phyloP scores from a whole-genome alignment of 1,140 invertebrate genomes.

The Drosophila persimilis region DNA sequence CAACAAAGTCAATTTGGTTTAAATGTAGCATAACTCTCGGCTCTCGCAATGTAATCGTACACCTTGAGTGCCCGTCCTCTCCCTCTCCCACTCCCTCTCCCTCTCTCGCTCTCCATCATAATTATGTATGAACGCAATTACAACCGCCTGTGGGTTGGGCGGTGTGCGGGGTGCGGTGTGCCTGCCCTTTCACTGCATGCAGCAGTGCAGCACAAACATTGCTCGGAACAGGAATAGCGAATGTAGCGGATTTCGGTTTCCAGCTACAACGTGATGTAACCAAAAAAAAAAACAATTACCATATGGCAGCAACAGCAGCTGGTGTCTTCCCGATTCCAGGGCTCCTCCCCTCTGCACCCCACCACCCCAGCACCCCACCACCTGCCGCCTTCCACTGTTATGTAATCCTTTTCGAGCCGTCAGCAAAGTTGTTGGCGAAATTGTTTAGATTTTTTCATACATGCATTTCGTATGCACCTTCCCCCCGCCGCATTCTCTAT shows the following conservation, averaged over 20 bases:
- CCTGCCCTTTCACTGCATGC: conserved; percentile 8
- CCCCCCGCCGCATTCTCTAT: conserved; percentile 12
- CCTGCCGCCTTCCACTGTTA: conserved; percentile 22
- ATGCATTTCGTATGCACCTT: conserved; percentile 57
- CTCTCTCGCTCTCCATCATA: conserved; percentile 26
- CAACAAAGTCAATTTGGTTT: conserved; percentile 48
- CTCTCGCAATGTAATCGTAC: conserved; percentile 23
- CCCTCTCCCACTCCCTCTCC: neutral
- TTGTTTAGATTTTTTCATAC: conserved; percentile 71
- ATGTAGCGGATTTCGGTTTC: conserved; percentile 13
- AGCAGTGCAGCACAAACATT: conserved; percentile 8
- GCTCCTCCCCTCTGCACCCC: neutral
- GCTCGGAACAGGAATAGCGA: conserved; percentile 2
- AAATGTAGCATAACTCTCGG: conserved; percentile 61
- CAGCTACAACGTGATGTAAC: conserved; percentile 41
- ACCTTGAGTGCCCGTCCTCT: conserved; percentile 23
- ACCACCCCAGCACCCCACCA: neutral
- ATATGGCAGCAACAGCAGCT: conserved; percentile 42
- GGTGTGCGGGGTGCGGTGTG: neutral
- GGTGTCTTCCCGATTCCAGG: conserved; percentile 9
- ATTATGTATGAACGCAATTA: conserved; percentile 62
- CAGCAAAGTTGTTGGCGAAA: conserved; percentile 60
- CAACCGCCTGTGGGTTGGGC: conserved; percentile 1
- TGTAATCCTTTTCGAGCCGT: conserved; percentile 67
- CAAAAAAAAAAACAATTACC: conserved; percentile 68